phyloP scores from a whole-genome alignment of 2,888 invertebrate genomes.

The Chrysolina haemoptera region DNA sequence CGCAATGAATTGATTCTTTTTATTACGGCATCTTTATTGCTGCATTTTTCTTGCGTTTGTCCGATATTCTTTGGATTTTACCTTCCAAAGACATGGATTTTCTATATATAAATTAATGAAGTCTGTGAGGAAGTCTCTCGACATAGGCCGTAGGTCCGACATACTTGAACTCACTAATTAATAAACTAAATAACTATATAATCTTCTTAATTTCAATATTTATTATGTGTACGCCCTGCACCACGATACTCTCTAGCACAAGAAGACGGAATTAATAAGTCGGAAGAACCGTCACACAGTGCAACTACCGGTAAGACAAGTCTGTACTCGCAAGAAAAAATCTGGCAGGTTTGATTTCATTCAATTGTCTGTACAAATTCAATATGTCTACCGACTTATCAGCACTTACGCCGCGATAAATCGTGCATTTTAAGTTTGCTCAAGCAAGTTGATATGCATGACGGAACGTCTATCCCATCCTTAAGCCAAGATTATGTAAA shows the following conservation, averaged over 20 bases:
- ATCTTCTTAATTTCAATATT: conserved; percentile 7
- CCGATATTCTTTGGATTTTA: conserved; percentile 1
- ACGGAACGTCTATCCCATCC: background rate
- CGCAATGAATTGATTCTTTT: conserved; percentile 8
- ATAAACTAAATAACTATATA: background rate
- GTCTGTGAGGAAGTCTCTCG: conserved; percentile 10
- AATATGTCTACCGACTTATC: conserved; percentile 1
- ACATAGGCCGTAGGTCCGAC: conserved; percentile 9
- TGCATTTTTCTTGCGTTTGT: background rate
- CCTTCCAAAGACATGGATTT: conserved; percentile 11
- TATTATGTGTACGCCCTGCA: conserved; percentile 5
- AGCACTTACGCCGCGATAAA: conserved; percentile 8
- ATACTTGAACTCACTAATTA: conserved; percentile 10
- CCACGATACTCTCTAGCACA: background rate
- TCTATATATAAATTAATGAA: conserved; percentile 10
- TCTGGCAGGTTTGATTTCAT: conserved; percentile 6
- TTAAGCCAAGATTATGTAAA: no score
- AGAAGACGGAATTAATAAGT: conserved; percentile 2
- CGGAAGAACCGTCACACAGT: background rate
- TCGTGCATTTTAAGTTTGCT: background rate
- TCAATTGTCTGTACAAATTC: conserved; percentile 10
- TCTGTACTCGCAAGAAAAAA: conserved; percentile 16
- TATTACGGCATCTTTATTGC: conserved; percentile 12
- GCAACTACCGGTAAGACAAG: conserved; percentile 3
- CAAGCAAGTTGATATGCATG: conserved; percentile 9